Evolutionary conservation across 2,888 invertebrate genomes (phyloP).

Genomic region (Ectropis crepuscularia): DNA sequence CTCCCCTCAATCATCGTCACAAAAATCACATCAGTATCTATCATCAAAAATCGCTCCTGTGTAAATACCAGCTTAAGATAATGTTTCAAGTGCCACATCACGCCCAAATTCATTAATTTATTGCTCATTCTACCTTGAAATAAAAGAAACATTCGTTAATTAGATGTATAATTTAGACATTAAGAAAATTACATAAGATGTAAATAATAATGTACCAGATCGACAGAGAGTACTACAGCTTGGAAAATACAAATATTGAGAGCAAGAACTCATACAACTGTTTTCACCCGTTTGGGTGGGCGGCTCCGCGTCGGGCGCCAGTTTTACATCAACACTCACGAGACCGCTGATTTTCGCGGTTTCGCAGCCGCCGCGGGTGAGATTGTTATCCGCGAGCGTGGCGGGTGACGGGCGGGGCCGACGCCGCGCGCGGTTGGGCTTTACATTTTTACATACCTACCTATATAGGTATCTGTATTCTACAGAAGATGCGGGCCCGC

Average conservation of each 20-base stretch:
- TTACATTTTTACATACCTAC: constrained; percentile 12
- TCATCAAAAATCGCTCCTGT: constrained; percentile 48
- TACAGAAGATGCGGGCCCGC: no score
- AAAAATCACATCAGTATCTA: constrained; percentile 41
- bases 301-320: no score
- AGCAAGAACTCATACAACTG: no score
- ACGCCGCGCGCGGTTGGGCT: no score
- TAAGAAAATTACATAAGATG: constrained; percentile 75
- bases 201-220: constrained; percentile 70
- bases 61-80: constrained; percentile 65
- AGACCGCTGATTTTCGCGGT: no score
- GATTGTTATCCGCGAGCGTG: no score
- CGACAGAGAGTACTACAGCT: constrained; percentile 45
- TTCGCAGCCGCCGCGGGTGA: no score
- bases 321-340: no score
- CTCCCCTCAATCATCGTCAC: constrained; percentile 53
- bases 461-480: constrained; percentile 29
- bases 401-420: no score
- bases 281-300: no score
- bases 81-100: constrained; percentile 70
- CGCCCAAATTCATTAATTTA: constrained; percentile 81
- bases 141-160: constrained; percentile 74
- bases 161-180: constrained; percentile 74
- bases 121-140: constrained; percentile 74
- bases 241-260: constrained; percentile 44